These are phyloP conservation scores for Pristionchus maxplancki DNA, from an alignment of 2,888 invertebrate genomes.

Conservation along the genomic window DNA sequence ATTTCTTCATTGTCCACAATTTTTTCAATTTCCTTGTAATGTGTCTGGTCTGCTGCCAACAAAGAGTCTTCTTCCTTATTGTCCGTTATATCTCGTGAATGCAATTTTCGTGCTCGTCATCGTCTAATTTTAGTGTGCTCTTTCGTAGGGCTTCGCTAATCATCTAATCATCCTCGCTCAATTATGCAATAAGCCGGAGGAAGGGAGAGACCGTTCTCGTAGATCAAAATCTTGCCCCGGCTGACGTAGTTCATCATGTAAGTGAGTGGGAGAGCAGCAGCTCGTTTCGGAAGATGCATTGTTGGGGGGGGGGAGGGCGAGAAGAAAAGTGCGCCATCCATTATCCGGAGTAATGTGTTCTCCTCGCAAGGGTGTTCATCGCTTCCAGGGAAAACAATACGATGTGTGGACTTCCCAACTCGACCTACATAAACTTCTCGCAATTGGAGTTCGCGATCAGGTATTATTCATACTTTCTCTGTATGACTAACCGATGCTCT, in stretches of 20 bases:
- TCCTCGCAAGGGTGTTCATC: neutral
- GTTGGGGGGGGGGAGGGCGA: neutral
- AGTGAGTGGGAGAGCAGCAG: neutral
- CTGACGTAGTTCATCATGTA: constrained; percentile 22
- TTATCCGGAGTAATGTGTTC: neutral
- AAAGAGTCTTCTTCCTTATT: neutral
- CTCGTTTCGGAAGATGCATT: neutral
- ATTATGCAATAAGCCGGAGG: constrained; percentile 19
- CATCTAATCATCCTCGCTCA: neutral
- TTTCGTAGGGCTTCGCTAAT: neutral
- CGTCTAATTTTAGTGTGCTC: neutral
- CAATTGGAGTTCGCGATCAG: neutral
- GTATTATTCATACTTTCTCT: no score
- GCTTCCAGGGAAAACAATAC: neutral
- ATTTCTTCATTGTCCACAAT: no score
- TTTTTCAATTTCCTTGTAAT: no score
- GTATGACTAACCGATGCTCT: no score
- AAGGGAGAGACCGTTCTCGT: neutral
- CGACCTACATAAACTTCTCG: neutral
- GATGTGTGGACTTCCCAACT: neutral
- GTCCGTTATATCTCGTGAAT: neutral
- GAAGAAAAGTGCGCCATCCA: neutral
- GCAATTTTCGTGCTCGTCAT: neutral
- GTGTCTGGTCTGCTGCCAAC: neutral
- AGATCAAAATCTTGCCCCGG: neutral